Percentiles rank a stretch among this genome's conserved stretches.
Evolutionary conservation across 2,113 vertebrate species (phyloP).

Genomic region (Ceyx margarethae): DNA sequence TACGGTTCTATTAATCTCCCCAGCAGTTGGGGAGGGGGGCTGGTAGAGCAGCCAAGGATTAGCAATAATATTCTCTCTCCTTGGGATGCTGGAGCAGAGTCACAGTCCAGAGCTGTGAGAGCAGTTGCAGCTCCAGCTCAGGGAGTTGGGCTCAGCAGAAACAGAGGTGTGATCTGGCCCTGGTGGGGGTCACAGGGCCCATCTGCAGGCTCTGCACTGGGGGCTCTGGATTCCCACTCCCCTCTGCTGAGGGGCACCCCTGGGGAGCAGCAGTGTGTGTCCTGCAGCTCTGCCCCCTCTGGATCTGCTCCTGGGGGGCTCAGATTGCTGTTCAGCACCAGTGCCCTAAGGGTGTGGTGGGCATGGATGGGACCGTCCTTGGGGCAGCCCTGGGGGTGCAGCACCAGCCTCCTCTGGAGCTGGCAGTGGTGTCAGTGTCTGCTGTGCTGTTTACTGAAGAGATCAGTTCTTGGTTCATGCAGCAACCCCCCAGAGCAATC

Average conservation of each 20-base stretch:
- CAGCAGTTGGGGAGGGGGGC: conserved; percentile 56
- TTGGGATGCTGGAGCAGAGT: conserved; percentile 17
- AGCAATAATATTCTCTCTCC: conserved; percentile 57
- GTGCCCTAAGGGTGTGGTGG: not conserved
- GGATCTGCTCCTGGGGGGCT: rapidly evolving
- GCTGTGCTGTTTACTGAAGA: not conserved
- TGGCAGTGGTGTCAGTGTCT: too few species aligned
- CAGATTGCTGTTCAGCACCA: not conserved
- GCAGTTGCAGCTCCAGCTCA: not conserved
- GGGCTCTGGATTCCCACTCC: rapidly evolving
- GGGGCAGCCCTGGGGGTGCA: rapidly evolving
- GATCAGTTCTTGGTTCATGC: not conserved
- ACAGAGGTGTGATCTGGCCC: not conserved
- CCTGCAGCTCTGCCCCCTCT: not conserved
- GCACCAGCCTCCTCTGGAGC: not conserved
- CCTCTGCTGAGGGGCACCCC: rapidly evolving
- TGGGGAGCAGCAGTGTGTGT: rapidly evolving
- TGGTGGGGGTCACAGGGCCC: rapidly evolving
- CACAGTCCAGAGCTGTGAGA: conserved; percentile 15
- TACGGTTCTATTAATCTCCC: conserved; percentile 65
- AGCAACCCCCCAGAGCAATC: not conserved
- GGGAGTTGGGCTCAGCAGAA: not conserved
- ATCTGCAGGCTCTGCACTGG: rapidly evolving
- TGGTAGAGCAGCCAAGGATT: conserved; percentile 47
- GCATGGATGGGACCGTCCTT: rapidly evolving